These are phyloP conservation scores for Cichlasoma orientale DNA, from an alignment of 2,797 vertebrate species.

Conservation along the genomic window DNA sequence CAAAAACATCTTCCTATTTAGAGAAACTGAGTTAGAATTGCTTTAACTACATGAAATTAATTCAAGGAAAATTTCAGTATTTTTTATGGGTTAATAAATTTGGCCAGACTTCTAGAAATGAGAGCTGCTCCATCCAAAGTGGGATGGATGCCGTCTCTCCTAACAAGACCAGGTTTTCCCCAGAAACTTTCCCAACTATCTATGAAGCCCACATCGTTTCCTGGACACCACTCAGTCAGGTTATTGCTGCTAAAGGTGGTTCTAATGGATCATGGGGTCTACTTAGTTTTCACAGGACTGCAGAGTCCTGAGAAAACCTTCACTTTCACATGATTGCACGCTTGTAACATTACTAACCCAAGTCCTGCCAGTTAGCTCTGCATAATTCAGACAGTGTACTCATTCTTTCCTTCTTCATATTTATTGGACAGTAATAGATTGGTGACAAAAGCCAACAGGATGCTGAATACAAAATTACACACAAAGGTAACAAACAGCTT, in stretches of 20 bases:
- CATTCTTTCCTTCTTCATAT: conserved; percentile 5
- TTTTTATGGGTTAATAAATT: too few relatives aligned
- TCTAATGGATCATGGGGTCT: background rate
- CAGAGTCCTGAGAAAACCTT: background rate
- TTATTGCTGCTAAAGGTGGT: background rate
- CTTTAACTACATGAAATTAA: too few relatives aligned
- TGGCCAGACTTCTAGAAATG: too few relatives aligned
- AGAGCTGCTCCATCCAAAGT: too few relatives aligned
- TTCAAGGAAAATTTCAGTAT: too few relatives aligned
- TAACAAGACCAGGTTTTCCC: too few relatives aligned
- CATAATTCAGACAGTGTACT: background rate
- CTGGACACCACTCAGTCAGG: background rate
- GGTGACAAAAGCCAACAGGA: conserved; percentile 41
- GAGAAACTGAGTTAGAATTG: too few relatives aligned
- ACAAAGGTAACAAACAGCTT: conserved; percentile 21
- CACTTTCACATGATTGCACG: background rate
- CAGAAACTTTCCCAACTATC: too few relatives aligned
- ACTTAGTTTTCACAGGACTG: background rate
- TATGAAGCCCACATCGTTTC: too few relatives aligned
- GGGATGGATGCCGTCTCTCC: too few relatives aligned
- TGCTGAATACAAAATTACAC: conserved; percentile 48
- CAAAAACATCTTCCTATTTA: too few relatives aligned
- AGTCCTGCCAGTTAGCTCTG: background rate
- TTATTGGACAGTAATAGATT: conserved; percentile 61
- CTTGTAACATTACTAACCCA: background rate